These are phyloP conservation scores for Suillia variegata DNA, from an alignment of 2,888 invertebrate genomes.

Conservation along the genomic window DNA sequence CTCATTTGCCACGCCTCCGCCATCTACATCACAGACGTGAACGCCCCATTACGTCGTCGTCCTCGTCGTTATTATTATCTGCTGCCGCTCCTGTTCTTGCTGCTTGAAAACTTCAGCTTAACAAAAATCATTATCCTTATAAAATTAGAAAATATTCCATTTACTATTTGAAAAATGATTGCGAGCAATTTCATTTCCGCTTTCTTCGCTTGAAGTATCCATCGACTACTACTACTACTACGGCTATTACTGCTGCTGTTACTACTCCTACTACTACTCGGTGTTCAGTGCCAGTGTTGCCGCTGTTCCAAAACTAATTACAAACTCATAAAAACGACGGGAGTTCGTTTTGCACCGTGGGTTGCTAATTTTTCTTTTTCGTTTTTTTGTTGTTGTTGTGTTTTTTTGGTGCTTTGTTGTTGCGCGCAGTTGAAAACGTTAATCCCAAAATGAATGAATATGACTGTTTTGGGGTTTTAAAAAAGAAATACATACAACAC, in stretches of 20 bases:
- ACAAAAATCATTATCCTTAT: conserved; percentile 31
- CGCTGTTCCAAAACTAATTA: conserved; percentile 47
- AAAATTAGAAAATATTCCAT: conserved; percentile 50
- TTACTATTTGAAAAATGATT: conserved; percentile 55
- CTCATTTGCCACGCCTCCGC: conserved; percentile 4
- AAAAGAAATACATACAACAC: background rate
- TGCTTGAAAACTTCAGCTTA: background rate
- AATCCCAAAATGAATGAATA: conserved; percentile 24
- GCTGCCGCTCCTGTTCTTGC: background rate
- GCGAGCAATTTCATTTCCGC: conserved; percentile 54
- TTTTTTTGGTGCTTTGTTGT: conserved; percentile 5
- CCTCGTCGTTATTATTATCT: background rate
- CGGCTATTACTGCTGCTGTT: background rate
- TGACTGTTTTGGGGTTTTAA: conserved; percentile 3
- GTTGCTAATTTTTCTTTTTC: background rate
- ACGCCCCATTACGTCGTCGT: background rate
- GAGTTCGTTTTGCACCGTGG: conserved; percentile 24
- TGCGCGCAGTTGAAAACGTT: conserved; percentile 22
- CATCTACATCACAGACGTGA: background rate
- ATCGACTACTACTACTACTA: no score
- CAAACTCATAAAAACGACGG: conserved; percentile 48
- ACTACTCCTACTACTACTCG: no score
- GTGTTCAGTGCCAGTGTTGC: no score
- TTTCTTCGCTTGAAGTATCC: conserved; percentile 16
- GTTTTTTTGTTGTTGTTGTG: conserved; percentile 28